Conservation (phyloP, 2,888 invertebrate genomes). For the Hemicrepidius hirtus region DNA sequence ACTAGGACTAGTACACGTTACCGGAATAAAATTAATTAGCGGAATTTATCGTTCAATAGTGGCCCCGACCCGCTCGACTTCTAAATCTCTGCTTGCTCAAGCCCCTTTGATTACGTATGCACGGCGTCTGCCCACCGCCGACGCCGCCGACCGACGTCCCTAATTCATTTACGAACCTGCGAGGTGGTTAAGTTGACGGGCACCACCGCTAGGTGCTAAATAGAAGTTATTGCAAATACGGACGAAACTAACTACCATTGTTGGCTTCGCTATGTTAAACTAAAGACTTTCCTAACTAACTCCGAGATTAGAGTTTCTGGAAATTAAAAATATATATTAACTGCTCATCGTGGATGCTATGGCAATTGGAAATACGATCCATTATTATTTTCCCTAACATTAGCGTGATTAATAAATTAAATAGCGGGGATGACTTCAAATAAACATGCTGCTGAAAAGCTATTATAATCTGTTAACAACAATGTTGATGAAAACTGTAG, state of each 20-base stretch:
- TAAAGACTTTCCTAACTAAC: neutral
- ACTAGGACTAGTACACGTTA: slow-evolving; percentile 59
- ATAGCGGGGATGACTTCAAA: no score
- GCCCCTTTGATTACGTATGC: slow-evolving; percentile 67
- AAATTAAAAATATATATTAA: no score
- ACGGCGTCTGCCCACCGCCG: slow-evolving; percentile 57
- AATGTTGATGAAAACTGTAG: no score
- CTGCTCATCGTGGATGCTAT: no score
- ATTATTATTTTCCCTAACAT: no score
- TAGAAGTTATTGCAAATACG: slow-evolving; percentile 44
- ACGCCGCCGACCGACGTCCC: slow-evolving; percentile 57
- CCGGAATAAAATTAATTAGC: slow-evolving; percentile 69
- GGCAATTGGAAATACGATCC: no score
- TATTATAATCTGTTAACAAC: no score
- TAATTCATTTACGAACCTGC: slow-evolving; percentile 62
- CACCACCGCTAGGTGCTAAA: slow-evolving; percentile 35
- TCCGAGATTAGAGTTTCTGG: no score
- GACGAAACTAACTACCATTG: neutral
- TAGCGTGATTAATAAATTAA: no score
- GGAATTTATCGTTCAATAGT: slow-evolving; percentile 67
- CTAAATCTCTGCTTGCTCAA: slow-evolving; percentile 64
- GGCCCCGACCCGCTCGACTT: slow-evolving; percentile 63
- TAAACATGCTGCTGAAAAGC: no score
- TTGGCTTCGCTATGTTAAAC: slow-evolving; percentile 7
- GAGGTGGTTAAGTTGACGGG: slow-evolving; percentile 42